phyloP scores from a whole-genome alignment of 2,888 invertebrate genomes.

The Caenorhabditis uteleia region DNA sequence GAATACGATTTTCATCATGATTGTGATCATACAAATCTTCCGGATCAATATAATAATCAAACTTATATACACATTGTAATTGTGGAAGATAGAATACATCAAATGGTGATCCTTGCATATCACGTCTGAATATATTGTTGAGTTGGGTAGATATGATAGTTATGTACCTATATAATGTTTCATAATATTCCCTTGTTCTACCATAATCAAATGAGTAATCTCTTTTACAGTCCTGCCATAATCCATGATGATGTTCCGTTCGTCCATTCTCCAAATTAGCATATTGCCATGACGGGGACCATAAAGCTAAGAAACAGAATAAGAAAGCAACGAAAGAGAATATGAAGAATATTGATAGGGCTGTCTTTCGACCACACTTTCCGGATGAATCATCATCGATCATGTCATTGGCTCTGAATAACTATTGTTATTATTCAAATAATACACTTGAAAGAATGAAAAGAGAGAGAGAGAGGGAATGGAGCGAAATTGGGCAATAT shows the following conservation, averaged over 20 bases:
- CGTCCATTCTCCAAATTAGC: conserved; percentile 67
- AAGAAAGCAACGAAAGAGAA: conserved; percentile 61
- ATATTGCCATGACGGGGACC: conserved; percentile 67
- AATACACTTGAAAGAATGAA: not conserved
- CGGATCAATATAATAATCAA: conserved; percentile 68
- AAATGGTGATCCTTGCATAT: conserved; percentile 66
- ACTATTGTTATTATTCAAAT: not conserved
- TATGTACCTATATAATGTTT: conserved; percentile 58
- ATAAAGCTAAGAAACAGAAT: conserved; percentile 57
- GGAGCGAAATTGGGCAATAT: no score
- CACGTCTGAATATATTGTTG: conserved; percentile 44
- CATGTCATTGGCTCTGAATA: conserved; percentile 37
- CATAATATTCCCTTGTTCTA: conserved; percentile 65
- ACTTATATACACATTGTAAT: conserved; percentile 68
- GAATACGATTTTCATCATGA: conserved; percentile 68
- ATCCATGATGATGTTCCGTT: conserved; percentile 68
- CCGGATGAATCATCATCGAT: conserved; percentile 39
- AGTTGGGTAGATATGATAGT: not conserved
- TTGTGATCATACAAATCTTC: conserved; percentile 69
- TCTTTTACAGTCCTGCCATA: conserved; percentile 68
- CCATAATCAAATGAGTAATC: conserved; percentile 69
- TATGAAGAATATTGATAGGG: conserved; percentile 57
- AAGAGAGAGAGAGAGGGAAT: conserved; percentile 5
- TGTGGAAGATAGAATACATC: conserved; percentile 64
- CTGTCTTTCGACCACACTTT: conserved; percentile 46